These are phyloP conservation scores for Sceloporus undulatus DNA, from an alignment of 2,113 vertebrate species.

Conservation along the genomic window DNA sequence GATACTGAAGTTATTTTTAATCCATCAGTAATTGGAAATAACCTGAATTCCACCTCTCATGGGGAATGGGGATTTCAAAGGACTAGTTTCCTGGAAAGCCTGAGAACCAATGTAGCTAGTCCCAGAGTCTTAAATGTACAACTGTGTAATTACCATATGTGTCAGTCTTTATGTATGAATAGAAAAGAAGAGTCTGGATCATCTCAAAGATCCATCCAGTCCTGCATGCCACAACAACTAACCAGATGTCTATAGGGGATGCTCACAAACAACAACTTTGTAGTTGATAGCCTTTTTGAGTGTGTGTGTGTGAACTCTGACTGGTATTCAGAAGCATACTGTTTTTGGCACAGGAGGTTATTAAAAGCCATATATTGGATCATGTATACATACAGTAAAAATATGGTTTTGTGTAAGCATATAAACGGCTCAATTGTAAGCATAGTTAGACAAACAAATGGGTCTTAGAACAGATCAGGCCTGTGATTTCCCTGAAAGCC, in stretches of 20 bases:
- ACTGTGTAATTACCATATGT: too few relatives aligned
- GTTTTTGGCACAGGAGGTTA: too few relatives aligned
- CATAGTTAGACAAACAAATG: not conserved
- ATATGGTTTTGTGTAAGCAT: not conserved
- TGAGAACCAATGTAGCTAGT: not conserved
- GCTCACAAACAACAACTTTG: not conserved
- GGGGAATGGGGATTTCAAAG: not conserved
- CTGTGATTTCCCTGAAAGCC: too few relatives aligned
- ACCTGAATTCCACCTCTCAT: too few relatives aligned
- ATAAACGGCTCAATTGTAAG: not conserved
- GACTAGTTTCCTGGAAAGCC: not conserved
- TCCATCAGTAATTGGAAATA: too few relatives aligned
- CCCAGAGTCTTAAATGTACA: not conserved
- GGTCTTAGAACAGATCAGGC: too few relatives aligned
- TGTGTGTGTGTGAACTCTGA: not conserved
- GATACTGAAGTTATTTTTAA: too few relatives aligned
- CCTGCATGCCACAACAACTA: not conserved
- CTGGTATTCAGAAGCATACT: too few relatives aligned
- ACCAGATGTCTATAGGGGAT: not conserved
- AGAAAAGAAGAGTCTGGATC: not conserved
- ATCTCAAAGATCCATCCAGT: not conserved
- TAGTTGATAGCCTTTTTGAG: too few relatives aligned
- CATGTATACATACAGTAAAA: not conserved
- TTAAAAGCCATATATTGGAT: not conserved
- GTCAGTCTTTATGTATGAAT: too few relatives aligned